phyloP scores from a whole-genome alignment of 2,888 invertebrate genomes.

The Xylophagus ater region DNA sequence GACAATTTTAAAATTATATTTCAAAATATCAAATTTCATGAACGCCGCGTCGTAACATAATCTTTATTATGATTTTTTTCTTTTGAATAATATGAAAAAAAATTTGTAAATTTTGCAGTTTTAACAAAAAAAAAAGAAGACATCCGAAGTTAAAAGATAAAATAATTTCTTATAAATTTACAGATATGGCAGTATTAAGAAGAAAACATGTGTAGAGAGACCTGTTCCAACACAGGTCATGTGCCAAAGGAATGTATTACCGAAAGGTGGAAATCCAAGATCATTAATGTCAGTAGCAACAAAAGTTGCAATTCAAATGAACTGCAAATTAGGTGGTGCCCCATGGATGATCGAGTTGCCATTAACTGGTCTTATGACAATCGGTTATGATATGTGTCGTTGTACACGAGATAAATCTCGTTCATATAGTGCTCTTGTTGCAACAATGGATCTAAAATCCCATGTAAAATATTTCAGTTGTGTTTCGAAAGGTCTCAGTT shows the following conservation, averaged over 20 bases:
- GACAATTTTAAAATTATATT: too few species aligned
- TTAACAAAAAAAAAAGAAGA: too few species aligned
- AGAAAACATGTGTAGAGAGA: slow-evolving; percentile 64
- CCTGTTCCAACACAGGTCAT: slow-evolving; percentile 58
- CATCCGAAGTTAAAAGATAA: too few species aligned
- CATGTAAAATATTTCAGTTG: slow-evolving; percentile 62
- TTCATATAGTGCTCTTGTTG: slow-evolving; percentile 69
- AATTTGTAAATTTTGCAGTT: too few species aligned
- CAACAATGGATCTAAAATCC: slow-evolving; percentile 48
- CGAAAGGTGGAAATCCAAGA: slow-evolving; percentile 33
- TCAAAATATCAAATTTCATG: too few species aligned
- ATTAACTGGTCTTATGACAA: slow-evolving; percentile 58
- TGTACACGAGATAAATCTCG: slow-evolving; percentile 57
- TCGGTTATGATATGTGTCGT: slow-evolving; percentile 83
- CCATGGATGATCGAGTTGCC: slow-evolving; percentile 75
- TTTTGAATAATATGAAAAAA: too few species aligned
- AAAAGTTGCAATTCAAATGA: slow-evolving; percentile 87
- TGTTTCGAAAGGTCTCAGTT: slow-evolving; percentile 58
- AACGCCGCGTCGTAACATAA: too few species aligned
- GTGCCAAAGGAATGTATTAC: slow-evolving; percentile 17
- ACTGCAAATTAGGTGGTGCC: slow-evolving; percentile 86
- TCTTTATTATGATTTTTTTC: neutral
- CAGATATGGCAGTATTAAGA: slow-evolving; percentile 76
- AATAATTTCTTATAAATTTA: too few species aligned
- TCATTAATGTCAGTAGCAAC: slow-evolving; percentile 70